Evolutionary conservation across 2,888 invertebrate species (phyloP).

Genomic region (Leptura quadrifasciata): DNA sequence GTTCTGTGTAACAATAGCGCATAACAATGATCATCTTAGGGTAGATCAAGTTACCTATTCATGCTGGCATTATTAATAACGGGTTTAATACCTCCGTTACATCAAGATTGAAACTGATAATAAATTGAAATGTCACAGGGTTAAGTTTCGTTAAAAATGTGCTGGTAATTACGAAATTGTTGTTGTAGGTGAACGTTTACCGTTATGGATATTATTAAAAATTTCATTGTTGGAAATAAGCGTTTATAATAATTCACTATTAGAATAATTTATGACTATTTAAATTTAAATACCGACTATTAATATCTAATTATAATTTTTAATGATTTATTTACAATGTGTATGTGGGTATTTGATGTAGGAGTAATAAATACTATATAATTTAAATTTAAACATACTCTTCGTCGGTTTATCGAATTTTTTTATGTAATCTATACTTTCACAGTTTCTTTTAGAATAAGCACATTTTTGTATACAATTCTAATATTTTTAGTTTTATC

Average conservation of each 20-base stretch:
- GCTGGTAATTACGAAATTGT: slow-evolving; percentile 21
- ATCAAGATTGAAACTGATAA: slow-evolving; percentile 28
- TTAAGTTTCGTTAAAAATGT: slow-evolving; percentile 9
- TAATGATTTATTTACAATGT: background rate
- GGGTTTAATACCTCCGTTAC: slow-evolving; percentile 30
- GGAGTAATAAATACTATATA: background rate
- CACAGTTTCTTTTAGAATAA: no score
- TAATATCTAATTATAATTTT: background rate
- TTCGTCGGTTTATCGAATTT: no score
- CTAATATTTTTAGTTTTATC: no score
- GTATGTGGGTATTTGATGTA: background rate
- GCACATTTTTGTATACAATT: no score
- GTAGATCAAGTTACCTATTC: slow-evolving; percentile 49
- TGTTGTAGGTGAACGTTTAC: background rate
- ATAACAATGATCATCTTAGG: slow-evolving; percentile 41
- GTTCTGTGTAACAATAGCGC: slow-evolving; percentile 52
- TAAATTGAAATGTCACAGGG: slow-evolving; percentile 17
- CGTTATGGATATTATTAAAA: background rate
- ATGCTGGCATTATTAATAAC: slow-evolving; percentile 41
- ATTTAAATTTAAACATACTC: no score
- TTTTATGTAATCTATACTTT: no score
- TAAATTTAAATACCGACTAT: slow-evolving; percentile 1
- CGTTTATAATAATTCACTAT: background rate
- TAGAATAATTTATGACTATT: background rate
- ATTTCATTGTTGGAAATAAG: background rate